Base-by-base conservation (phyloP, 2,888 invertebrate species). In the Melanostoma scalare region DNA sequence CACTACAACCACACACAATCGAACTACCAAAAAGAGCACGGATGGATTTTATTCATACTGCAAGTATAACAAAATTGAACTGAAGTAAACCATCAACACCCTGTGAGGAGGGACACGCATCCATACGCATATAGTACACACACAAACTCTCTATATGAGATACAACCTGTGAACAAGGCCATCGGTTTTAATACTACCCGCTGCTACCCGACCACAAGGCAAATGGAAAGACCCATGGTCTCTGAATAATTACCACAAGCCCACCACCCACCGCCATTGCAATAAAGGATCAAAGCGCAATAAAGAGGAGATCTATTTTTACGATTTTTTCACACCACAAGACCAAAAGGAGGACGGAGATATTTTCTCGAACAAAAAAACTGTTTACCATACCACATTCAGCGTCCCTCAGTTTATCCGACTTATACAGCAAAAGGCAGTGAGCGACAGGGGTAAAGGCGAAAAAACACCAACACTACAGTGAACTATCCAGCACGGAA, bases 81-180 rank as follows among this genome's bases (percentile, higher is more conserved):
- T 82, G 77, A 82, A 82, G 78, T 82, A 78, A 82, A 73, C 78
- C 77, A n/a, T n/a, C n/a, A n/a, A 69, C 68, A 78, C 74, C 73
- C 78, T 73, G 82, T 82, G 82, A 82, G 50, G 38, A 65, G 82
- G 60, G 65, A 72, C 60, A 72, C 63, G 75, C 52, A 71, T 50
- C 4, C 1, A 72, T 53, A 72, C 63, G 75, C 52, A 71, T 50
- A 8, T 1, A 63, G 46, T 46, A 67, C 31, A 73, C 40, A 77
- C 68, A 30, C 20, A 68, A 46, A 58, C 52, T 65, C 63, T 63
- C 79, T 31, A 8, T 46, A 38, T 55, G 20, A 20, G 71, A 46
- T 52, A 67, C 46, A 60, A 78, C 67, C 60, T 53, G 35, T 48
- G 52, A n/a, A 35, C 67, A 68, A 48, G 10, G 63, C 61, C 56